These are phyloP conservation scores for Trichonephila clavipes DNA, from an alignment of 1,140 invertebrate species.

Conservation along the genomic window DNA sequence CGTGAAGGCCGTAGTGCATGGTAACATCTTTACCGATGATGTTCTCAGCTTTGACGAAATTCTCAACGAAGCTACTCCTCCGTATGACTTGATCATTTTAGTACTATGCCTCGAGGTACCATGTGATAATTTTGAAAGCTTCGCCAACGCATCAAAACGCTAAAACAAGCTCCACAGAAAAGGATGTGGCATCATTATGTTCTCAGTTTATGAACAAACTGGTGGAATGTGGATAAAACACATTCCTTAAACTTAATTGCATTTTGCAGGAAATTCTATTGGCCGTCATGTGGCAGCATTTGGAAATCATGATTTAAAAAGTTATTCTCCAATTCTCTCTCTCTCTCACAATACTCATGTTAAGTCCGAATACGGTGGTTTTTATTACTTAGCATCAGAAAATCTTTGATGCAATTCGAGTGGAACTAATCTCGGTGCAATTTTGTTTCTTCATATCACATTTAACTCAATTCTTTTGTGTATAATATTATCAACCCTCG, in stretches of 20 bases:
- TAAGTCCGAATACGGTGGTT: not conserved
- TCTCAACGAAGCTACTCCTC: not conserved
- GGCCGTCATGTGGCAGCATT: not conserved
- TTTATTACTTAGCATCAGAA: not conserved
- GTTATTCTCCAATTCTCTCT: not conserved
- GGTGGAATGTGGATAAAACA: not conserved
- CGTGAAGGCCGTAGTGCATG: too few species aligned
- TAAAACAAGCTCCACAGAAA: not conserved
- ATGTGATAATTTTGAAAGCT: not conserved
- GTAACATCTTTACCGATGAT: too few species aligned
- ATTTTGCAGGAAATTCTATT: not conserved
- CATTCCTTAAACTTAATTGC: not conserved
- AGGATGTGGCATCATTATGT: not conserved
- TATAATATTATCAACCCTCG: too few species aligned
- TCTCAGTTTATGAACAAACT: not conserved
- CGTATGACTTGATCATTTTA: slow-evolving; percentile 1
- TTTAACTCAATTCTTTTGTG: too few species aligned
- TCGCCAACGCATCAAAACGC: not conserved
- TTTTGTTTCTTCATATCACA: too few species aligned
- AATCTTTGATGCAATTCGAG: not conserved
- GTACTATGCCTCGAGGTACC: not conserved
- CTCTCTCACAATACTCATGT: too few species aligned
- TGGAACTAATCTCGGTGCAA: too few species aligned
- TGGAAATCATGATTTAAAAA: not conserved
- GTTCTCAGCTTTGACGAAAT: not conserved